Percentiles rank a stretch among this genome's conserved stretches.
These are phyloP conservation scores for Myripristis murdjan DNA, from an alignment of 2,797 vertebrate species.

Conservation along the genomic window DNA sequence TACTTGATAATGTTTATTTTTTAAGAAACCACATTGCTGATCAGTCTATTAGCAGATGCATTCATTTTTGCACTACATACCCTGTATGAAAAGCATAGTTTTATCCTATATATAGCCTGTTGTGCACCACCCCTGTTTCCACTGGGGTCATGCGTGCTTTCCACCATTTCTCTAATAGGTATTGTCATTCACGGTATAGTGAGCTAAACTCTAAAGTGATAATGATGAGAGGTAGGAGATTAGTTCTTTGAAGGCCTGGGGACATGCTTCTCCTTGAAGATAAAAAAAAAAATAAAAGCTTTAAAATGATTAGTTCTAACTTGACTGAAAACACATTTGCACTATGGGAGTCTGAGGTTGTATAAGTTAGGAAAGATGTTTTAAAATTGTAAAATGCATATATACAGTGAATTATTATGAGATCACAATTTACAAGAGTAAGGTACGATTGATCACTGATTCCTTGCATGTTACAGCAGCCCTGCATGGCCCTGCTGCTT, in stretches of 20 bases:
- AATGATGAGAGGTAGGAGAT: conserved; percentile 63
- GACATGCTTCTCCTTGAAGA: conserved; percentile 61
- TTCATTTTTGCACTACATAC: neutral
- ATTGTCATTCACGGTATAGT: conserved; percentile 56
- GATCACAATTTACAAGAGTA: conserved; percentile 22
- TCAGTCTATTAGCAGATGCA: neutral
- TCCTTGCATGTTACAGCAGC: conserved; percentile 24
- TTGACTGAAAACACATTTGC: conserved; percentile 5
- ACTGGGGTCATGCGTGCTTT: conserved; percentile 41
- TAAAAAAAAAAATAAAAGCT: conserved; percentile 70
- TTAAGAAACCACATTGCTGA: neutral
- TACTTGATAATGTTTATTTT: neutral
- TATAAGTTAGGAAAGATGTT: conserved; percentile 37
- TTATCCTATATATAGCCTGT: conserved; percentile 21
- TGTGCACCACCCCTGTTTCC: conserved; percentile 47
- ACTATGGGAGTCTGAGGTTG: conserved; percentile 23
- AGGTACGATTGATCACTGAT: conserved; percentile 34
- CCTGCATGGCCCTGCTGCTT: neutral
- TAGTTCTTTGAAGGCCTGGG: conserved; percentile 65
- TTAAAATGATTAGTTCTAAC: conserved; percentile 52
- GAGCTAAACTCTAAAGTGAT: conserved; percentile 48
- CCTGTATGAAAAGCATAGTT: neutral
- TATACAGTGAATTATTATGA: conserved; percentile 3
- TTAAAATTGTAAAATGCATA: conserved; percentile 43
- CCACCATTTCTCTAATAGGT: conserved; percentile 51